These are phyloP conservation scores for Drosophila quadrilineata DNA, from an alignment of 1,140 invertebrate species.

Conservation along the genomic window DNA sequence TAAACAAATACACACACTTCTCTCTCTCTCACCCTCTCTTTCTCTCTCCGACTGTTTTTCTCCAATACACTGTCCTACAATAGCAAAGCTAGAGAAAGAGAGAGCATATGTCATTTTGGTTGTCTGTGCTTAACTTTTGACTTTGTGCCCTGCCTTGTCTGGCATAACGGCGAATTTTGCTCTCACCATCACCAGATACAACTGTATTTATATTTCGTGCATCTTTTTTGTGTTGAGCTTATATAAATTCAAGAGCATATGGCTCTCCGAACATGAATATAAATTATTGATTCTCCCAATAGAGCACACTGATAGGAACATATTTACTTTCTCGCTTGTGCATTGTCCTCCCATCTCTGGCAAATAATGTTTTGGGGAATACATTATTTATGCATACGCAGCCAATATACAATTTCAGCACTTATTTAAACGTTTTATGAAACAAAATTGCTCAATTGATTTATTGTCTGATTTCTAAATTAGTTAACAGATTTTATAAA, in stretches of 20 bases:
- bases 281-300: constrained; percentile 52
- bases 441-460: too few relatives aligned
- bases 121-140: constrained; percentile 45
- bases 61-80: too few relatives aligned
- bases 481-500: too few relatives aligned
- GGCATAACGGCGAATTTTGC: neutral
- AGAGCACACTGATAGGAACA: neutral
- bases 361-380: too few relatives aligned
- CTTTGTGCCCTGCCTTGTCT: constrained; percentile 8
- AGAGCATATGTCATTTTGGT: constrained; percentile 11
- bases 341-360: neutral
- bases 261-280: constrained; percentile 41
- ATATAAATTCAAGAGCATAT: constrained; percentile 8
- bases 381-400: constrained; percentile 1
- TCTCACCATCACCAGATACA: neutral
- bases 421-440: too few relatives aligned
- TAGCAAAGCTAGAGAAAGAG: constrained; percentile 4
- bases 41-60: too few relatives aligned
- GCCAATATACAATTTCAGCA: too few relatives aligned
- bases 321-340: constrained; percentile 11
- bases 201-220: constrained; percentile 49
- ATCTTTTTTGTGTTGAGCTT: constrained; percentile 51
- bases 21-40: neutral
- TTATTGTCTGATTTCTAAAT: too few relatives aligned
- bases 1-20: too few relatives aligned